phyloP scores from a whole-genome alignment of 2,797 vertebrate genomes.

The Catamblyrhynchus diadema region DNA sequence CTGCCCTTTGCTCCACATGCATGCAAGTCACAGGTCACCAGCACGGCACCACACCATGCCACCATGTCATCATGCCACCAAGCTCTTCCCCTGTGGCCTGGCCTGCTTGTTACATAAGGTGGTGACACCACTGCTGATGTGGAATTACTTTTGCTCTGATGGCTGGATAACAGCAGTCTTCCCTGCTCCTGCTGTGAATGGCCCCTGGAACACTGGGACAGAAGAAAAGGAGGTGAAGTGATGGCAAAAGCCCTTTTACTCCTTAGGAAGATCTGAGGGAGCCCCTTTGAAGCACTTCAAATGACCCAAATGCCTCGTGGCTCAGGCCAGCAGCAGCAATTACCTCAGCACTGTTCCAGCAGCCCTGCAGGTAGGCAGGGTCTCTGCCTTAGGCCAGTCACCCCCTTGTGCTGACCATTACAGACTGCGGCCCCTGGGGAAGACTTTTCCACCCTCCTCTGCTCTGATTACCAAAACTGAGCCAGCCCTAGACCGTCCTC shows the following conservation, averaged over 20 bases:
- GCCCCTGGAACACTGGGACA: background rate
- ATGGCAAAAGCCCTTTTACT: background rate
- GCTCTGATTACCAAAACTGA: background rate
- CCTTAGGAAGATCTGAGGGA: background rate
- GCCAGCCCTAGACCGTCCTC: background rate
- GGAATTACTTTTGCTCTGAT: background rate
- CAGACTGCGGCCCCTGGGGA: fast-evolving
- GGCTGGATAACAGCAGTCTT: background rate
- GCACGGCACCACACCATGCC: background rate
- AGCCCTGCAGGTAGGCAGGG: background rate
- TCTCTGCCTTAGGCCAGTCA: background rate
- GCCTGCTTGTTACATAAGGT: fast-evolving
- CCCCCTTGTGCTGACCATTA: background rate
- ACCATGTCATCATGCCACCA: background rate
- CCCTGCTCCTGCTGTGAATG: background rate
- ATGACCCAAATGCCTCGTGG: background rate
- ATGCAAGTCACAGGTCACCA: background rate
- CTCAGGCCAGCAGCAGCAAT: background rate
- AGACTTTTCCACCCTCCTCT: background rate
- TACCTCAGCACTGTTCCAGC: background rate
- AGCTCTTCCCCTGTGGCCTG: background rate
- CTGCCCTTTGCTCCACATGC: background rate
- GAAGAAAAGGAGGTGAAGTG: background rate
- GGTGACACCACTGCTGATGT: background rate
- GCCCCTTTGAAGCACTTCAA: background rate